A percentile compares a stretch with the other conserved stretches of the same genome.
These are phyloP conservation scores for Rhizomys pruinosus DNA, from an alignment of 2,113 vertebrate genomes.

Conservation along the genomic window DNA sequence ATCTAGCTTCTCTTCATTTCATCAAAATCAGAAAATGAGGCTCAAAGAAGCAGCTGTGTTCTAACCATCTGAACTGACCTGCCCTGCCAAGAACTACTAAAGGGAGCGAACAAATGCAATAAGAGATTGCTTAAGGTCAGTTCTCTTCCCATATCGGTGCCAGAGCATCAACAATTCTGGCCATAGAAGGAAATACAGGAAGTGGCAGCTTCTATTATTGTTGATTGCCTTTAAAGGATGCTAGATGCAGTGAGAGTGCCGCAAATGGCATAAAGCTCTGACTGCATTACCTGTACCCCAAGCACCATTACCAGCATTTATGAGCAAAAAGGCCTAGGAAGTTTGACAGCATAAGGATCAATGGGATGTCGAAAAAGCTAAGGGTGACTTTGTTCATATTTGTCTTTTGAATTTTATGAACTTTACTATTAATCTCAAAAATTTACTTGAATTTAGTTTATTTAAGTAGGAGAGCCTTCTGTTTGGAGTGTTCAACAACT, in stretches of 20 bases:
- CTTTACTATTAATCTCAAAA: neutral
- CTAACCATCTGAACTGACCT: neutral
- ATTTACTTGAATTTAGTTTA: neutral
- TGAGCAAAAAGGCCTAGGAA: neutral
- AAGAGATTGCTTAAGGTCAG: neutral
- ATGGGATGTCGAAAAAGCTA: neutral
- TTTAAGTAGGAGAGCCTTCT: neutral
- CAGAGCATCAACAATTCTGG: neutral
- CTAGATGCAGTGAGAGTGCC: neutral
- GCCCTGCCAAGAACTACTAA: neutral
- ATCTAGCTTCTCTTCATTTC: neutral
- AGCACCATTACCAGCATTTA: neutral
- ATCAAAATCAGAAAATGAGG: neutral
- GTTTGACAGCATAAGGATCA: neutral
- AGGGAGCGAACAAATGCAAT: neutral
- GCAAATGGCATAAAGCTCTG: neutral
- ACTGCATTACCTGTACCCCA: neutral
- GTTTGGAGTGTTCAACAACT: neutral
- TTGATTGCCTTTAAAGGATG: constrained; percentile 32
- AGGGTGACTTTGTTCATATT: neutral
- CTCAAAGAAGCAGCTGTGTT: no score
- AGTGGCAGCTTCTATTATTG: constrained; percentile 35
- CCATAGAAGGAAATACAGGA: constrained; percentile 52
- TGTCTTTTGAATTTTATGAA: neutral
- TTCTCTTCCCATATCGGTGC: neutral